These are phyloP conservation scores for Osmerus mordax DNA, from an alignment of 2,113 vertebrate genomes.

Conservation along the genomic window DNA sequence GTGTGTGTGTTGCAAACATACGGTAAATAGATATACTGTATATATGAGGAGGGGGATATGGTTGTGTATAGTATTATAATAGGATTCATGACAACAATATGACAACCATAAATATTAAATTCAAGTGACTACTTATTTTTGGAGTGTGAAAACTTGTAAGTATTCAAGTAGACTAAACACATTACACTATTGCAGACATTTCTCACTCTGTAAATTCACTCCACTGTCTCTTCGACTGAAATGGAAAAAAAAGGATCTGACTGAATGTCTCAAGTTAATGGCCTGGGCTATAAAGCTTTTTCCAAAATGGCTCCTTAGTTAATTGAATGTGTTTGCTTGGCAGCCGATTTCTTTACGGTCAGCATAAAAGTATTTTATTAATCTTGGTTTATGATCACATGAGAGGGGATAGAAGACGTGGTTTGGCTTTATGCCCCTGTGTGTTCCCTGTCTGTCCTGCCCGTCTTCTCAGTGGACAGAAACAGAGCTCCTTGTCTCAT, in stretches of 20 bases:
- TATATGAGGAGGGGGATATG: no score
- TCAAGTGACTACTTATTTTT: no score
- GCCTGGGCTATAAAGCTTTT: constrained; percentile 39
- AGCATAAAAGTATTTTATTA: constrained; percentile 44
- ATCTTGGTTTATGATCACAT: constrained; percentile 26
- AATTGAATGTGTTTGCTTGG: constrained; percentile 54
- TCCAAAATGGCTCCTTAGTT: constrained; percentile 24
- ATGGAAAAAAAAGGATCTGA: constrained; percentile 39
- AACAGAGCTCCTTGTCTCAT: not conserved
- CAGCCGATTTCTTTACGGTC: constrained; percentile 35
- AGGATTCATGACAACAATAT: no score
- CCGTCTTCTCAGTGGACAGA: not conserved
- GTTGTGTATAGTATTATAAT: no score
- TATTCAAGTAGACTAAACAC: no score
- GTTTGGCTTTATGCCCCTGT: constrained; percentile 10
- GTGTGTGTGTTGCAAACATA: not conserved
- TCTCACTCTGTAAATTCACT: constrained; percentile 31
- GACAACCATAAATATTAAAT: no score
- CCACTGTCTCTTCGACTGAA: constrained; percentile 30
- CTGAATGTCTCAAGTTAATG: constrained; percentile 50
- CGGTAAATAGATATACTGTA: not conserved
- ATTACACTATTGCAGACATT: not conserved
- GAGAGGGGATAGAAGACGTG: constrained; percentile 15
- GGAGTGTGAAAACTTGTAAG: no score
- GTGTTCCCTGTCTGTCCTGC: not conserved